These are phyloP conservation scores for Camelus dromedarius DNA, from an alignment of 2,113 vertebrate species.

Conservation along the genomic window DNA sequence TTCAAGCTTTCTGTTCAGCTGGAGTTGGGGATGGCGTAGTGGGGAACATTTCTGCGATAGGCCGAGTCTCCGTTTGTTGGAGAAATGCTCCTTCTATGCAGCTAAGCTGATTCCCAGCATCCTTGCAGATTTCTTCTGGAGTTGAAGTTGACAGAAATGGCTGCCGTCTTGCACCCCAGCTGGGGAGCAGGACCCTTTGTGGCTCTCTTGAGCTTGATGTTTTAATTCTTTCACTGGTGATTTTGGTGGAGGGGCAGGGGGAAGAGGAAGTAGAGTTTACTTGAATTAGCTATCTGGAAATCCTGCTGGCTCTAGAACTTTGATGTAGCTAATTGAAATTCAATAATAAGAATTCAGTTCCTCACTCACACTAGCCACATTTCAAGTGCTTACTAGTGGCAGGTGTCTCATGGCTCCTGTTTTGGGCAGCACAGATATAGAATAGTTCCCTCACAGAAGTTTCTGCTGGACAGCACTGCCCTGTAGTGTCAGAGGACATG, in stretches of 20 bases:
- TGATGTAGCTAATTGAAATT: neutral
- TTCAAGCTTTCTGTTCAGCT: neutral
- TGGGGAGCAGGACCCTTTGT: neutral
- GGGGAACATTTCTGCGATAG: neutral
- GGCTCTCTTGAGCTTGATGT: neutral
- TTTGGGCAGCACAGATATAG: neutral
- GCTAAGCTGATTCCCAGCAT: neutral
- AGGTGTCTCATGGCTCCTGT: too few species aligned
- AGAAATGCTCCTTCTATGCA: neutral
- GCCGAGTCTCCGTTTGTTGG: neutral
- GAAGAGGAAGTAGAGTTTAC: neutral
- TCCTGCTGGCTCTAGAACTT: neutral
- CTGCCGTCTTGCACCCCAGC: neutral
- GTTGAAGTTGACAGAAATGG: neutral
- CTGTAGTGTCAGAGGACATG: neutral
- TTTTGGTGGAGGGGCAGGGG: too few species aligned
- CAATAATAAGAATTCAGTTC: neutral
- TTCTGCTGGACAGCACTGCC: neutral
- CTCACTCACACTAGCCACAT: neutral
- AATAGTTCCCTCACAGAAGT: neutral
- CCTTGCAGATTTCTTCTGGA: neutral
- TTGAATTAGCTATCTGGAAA: neutral
- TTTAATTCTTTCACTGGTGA: neutral
- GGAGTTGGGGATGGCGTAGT: neutral
- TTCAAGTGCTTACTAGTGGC: neutral